phyloP scores from a whole-genome alignment of 1,140 invertebrate species.

The Acyrthosiphon pisum region DNA sequence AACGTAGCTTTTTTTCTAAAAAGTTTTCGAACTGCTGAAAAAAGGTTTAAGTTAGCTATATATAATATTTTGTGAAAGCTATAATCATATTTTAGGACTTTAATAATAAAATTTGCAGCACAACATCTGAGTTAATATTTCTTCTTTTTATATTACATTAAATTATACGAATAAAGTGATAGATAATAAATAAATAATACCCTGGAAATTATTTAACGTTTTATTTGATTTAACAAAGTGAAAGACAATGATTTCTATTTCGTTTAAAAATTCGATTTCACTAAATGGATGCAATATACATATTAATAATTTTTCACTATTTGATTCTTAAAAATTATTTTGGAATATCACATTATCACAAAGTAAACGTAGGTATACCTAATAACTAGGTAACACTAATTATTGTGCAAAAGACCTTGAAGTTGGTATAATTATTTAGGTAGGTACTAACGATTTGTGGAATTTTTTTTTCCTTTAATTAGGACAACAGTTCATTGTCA shows the following conservation, averaged over 20 bases:
- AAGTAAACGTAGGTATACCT: neutral
- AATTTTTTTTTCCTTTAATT: neutral
- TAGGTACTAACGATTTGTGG: neutral
- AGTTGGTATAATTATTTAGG: neutral
- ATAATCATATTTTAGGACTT: neutral
- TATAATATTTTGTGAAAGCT: neutral
- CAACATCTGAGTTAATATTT: neutral
- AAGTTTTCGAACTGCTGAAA: neutral
- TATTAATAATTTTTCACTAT: neutral
- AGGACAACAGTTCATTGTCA: neutral
- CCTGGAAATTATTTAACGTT: neutral
- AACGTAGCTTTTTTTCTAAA: neutral
- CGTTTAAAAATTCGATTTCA: neutral
- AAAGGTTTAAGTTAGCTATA: neutral
- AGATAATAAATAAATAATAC: neutral
- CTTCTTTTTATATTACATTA: neutral
- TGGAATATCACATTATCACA: neutral
- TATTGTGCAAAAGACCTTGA: neutral
- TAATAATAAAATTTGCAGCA: neutral
- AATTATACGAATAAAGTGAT: neutral
- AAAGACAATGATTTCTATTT: neutral
- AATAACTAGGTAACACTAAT: neutral
- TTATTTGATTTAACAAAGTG: constrained; percentile 11
- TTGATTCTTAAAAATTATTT: neutral
- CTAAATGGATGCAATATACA: constrained; percentile 4